Evolutionary conservation across 2,113 vertebrate species (phyloP).

Genomic region (Callopanchax toddi): DNA sequence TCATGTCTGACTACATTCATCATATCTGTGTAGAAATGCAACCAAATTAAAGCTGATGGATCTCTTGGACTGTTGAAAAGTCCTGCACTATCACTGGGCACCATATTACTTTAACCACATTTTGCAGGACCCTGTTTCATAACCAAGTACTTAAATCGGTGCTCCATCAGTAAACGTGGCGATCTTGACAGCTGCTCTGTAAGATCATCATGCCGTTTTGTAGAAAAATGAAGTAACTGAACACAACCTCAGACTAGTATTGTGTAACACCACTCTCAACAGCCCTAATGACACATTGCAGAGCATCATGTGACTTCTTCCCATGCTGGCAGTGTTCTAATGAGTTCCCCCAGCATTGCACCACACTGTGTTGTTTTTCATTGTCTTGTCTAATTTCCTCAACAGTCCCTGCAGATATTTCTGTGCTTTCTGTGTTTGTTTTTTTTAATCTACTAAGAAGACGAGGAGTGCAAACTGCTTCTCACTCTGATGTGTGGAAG

Average conservation of each 20-base stretch:
- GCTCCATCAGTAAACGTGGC: background rate
- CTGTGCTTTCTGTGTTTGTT: too few relatives aligned
- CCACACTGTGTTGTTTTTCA: slow-evolving; percentile 65
- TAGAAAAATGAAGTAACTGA: slow-evolving; percentile 44
- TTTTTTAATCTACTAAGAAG: slow-evolving; percentile 50
- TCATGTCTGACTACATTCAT: too few relatives aligned
- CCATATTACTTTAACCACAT: too few relatives aligned
- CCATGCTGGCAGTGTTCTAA: slow-evolving; percentile 49
- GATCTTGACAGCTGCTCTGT: background rate
- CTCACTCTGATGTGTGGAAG: slow-evolving; percentile 56
- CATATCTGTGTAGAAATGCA: too few relatives aligned
- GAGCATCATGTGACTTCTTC: slow-evolving; percentile 48
- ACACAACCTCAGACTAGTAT: slow-evolving; percentile 54
- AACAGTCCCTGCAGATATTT: slow-evolving; percentile 52
- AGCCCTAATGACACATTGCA: slow-evolving; percentile 47
- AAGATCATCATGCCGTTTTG: slow-evolving; percentile 18
- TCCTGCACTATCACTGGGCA: too few relatives aligned
- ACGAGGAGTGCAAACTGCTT: slow-evolving; percentile 51
- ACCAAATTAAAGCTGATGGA: too few relatives aligned
- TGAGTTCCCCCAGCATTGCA: slow-evolving; percentile 59
- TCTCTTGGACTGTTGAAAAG: too few relatives aligned
- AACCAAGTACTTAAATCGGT: too few relatives aligned
- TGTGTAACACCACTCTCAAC: slow-evolving; percentile 58
- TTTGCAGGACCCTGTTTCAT: too few relatives aligned
- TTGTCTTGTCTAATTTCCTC: slow-evolving; percentile 64